Evolutionary conservation across 92 coral and sea anemone species (phyloP), one percentile per base, ranked within the genome.

Genomic region (Palythoa heliodiscus): DNA sequence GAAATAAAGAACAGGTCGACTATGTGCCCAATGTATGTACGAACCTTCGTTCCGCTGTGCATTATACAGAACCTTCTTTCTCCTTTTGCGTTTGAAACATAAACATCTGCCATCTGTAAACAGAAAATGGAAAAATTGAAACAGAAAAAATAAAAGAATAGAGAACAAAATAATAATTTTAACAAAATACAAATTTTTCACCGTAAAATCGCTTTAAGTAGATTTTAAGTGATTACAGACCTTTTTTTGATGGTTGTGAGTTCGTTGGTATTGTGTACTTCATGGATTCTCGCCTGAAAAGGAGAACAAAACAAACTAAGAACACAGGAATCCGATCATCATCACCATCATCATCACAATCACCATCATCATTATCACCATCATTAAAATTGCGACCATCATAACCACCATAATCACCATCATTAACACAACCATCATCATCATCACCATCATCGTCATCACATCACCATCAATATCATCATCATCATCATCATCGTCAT

Each of bases 61-160:
- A 53, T 94, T 94, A 78, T 94, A 94, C 13, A 92, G 78, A 37
- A 94, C 95, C 72, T 92, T 92, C 86, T 92, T 94, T 83, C 98
- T 87, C 86, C 95, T 90, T 78, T 94, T 94, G n/a, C 93, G 88
- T 79, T 92, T 94, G 70, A 94, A 90, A 69, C 98, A 94, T 64
- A 94, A 87, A 76, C 98, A 94, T 29, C 69, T 87, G 70, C 89
- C 86, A 73, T 90, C 98, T 94, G 86, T n/a, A 52, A 68, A 60
- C 11, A 67, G 68, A 2, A 73, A 73, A 72, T 1, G 17, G 10
- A 35, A 9, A 11, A 68, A 11, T 20, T 24, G 14, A 50, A 50
- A 53, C 17, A 2, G 11, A 22, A 9, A 40, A 22, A 63, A 55
- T 35, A 43, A 6, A 43, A 43, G 6, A 5, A 43, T 43, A 8